These are phyloP conservation scores for Synaphobranchus kaupii DNA, from an alignment of 2,797 vertebrate genomes.

Conservation along the genomic window DNA sequence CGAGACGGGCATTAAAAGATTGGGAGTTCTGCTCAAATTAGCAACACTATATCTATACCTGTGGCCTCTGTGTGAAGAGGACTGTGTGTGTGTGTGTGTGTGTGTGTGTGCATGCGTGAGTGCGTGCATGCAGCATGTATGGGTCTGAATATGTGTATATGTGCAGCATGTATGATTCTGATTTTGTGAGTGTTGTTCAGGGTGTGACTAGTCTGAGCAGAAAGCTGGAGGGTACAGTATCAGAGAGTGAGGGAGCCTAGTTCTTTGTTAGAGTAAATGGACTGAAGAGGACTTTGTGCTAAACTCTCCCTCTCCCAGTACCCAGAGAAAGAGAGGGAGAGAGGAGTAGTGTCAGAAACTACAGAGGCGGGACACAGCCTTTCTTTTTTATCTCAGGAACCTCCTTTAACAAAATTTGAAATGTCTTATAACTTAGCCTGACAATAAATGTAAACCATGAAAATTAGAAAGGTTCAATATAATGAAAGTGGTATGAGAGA, in stretches of 20 bases:
- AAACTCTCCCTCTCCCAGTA: neutral
- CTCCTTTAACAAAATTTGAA: neutral
- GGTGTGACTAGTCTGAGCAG: conserved; percentile 23
- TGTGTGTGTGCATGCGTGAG: neutral
- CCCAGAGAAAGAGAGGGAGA: neutral
- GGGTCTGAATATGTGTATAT: neutral
- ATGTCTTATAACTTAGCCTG: neutral
- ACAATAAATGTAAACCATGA: neutral
- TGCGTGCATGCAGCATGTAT: neutral
- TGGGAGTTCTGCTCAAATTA: neutral
- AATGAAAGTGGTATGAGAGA: neutral
- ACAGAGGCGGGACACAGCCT: neutral
- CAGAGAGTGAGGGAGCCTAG: neutral
- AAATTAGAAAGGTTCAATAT: neutral
- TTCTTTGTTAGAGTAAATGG: neutral
- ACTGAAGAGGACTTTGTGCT: neutral
- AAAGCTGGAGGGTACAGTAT: conserved; percentile 16
- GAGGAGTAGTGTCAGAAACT: neutral
- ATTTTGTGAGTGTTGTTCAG: conserved; percentile 14
- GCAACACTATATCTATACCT: neutral
- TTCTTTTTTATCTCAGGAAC: neutral
- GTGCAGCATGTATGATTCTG: neutral
- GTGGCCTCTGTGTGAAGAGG: too few species aligned
- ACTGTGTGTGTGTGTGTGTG: conserved; percentile 7
- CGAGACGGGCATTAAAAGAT: neutral